Percentiles rank a stretch among this genome's conserved stretches.
These are phyloP conservation scores for Microctenopoma lineatum DNA, from an alignment of 2,797 vertebrate species.

Conservation along the genomic window DNA sequence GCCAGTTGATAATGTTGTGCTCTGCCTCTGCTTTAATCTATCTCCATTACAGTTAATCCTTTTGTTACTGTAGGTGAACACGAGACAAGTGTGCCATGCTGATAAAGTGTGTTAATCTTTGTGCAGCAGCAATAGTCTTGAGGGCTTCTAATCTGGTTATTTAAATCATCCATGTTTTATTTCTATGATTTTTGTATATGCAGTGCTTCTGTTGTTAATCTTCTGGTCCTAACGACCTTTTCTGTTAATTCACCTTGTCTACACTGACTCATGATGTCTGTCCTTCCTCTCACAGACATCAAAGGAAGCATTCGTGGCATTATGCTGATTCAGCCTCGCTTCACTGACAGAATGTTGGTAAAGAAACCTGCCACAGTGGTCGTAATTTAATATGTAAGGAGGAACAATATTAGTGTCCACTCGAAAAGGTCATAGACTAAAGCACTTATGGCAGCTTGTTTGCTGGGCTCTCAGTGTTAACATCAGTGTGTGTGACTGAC, in stretches of 20 bases:
- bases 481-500: conserved; percentile 17
- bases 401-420: neutral
- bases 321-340: neutral
- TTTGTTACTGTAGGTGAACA: too few species aligned
- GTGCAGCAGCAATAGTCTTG: neutral
- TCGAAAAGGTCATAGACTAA: neutral
- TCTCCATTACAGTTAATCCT: too few species aligned
- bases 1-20: too few species aligned
- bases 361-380: neutral
- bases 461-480: conserved; percentile 7
- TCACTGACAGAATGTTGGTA: neutral
- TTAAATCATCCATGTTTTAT: neutral
- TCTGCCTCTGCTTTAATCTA: too few species aligned
- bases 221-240: too few species aligned
- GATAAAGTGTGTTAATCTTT: neutral
- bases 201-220: neutral
- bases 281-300: neutral
- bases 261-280: neutral
- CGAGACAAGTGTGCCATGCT: neutral
- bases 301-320: neutral
- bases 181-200: too few species aligned
- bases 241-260: neutral
- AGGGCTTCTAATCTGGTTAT: neutral
- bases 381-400: neutral
- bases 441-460: conserved; percentile 5